Evolutionary conservation across 2,888 invertebrate genomes (phyloP).

Genomic region (Myopa tessellatipennis): DNA sequence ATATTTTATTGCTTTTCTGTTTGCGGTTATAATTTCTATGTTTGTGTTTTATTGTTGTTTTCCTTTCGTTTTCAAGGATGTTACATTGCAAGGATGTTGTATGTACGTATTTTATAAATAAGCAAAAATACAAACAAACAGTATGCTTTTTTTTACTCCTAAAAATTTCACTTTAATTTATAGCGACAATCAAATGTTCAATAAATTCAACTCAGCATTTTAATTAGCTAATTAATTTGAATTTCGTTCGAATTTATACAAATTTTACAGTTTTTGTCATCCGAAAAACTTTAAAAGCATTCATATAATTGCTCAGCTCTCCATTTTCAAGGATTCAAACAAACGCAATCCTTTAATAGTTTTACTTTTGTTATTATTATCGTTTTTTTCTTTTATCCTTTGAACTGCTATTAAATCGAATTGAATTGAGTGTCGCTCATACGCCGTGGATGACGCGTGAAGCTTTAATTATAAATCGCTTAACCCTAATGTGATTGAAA

Average conservation of each 20-base stretch:
- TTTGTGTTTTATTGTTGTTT: not conserved
- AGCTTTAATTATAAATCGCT: not conserved
- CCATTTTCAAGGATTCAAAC: no score
- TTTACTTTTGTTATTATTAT: no score
- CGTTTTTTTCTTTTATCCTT: no score
- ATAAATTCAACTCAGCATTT: no score
- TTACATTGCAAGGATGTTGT: no score
- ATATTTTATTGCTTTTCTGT: not conserved
- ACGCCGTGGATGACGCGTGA: not conserved
- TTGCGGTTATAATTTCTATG: not conserved
- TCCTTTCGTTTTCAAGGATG: not conserved
- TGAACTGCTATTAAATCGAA: not conserved
- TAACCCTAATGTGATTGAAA: not conserved
- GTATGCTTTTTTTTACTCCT: not conserved
- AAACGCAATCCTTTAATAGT: no score
- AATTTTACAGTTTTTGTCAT: no score
- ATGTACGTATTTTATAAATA: not conserved
- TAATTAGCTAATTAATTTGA: no score
- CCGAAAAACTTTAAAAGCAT: no score
- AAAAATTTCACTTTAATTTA: not conserved
- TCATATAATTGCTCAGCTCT: no score
- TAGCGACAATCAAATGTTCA: not conserved
- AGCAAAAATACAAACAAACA: not conserved
- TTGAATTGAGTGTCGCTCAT: constrained; percentile 6
- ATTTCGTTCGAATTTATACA: no score